A percentile compares a stretch with the other conserved stretches of the same genome.
Evolutionary conservation across 2,888 invertebrate species (phyloP).

Genomic region (Parnassius apollo): DNA sequence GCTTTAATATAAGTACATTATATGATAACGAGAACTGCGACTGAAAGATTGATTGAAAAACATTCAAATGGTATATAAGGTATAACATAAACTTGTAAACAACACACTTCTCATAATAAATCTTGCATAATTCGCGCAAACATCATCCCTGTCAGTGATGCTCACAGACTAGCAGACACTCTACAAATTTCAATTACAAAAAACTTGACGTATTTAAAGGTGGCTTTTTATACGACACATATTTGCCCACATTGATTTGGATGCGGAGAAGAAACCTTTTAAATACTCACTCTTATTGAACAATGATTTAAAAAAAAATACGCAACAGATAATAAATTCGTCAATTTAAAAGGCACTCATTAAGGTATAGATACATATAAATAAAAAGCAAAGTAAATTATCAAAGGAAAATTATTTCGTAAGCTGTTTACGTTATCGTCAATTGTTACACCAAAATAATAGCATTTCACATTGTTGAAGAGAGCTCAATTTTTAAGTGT

Average conservation of each 20-base stretch:
- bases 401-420: background rate
- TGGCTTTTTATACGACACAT: conserved; percentile 6
- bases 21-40: conserved; percentile 45
- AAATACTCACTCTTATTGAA: background rate
- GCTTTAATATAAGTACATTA: conserved; percentile 61
- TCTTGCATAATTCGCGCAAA: conserved; percentile 80
- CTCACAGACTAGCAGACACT: conserved; percentile 79
- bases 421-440: background rate
- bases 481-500: conserved; percentile 4
- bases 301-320: conserved; percentile 3
- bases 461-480: conserved; percentile 1
- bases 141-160: conserved; percentile 79
- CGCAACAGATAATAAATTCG: conserved; percentile 16
- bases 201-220: conserved; percentile 27
- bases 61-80: conserved; percentile 39
- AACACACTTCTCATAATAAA: conserved; percentile 59
- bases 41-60: conserved; percentile 41
- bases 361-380: conserved; percentile 3
- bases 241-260: conserved; percentile 2
- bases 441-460: background rate
- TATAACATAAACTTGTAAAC: conserved; percentile 39
- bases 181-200: conserved; percentile 37
- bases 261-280: background rate
- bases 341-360: conserved; percentile 23
- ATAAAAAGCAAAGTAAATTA: background rate